Evolutionary conservation across 2,113 vertebrate species (phyloP).

Genomic region (Xenus cinereus): DNA sequence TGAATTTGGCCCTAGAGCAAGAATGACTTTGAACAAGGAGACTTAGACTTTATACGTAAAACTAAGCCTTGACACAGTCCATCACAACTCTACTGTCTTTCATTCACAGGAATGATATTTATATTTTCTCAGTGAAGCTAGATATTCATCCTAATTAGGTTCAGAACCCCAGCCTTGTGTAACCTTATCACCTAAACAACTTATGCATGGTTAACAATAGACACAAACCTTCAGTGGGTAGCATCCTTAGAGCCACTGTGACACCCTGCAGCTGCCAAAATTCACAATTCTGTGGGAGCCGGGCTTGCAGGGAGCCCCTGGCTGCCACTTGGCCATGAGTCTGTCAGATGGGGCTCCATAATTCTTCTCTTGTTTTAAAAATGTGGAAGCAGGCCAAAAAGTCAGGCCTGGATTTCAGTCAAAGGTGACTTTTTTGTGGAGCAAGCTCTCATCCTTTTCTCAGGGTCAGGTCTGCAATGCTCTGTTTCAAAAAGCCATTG

Average conservation of each 20-base stretch:
- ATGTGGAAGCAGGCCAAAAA: not conserved
- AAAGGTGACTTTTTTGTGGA: not conserved
- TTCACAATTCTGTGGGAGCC: not conserved
- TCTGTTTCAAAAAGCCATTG: not conserved
- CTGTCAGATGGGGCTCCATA: not conserved
- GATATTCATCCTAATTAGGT: not conserved
- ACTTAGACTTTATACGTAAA: not conserved
- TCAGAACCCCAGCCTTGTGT: not conserved
- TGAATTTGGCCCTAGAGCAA: not conserved
- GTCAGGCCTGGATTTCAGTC: not conserved
- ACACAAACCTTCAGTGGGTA: not conserved
- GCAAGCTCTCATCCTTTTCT: not conserved
- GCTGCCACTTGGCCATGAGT: not conserved
- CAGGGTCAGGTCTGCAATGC: not conserved
- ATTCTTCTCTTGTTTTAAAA: not conserved
- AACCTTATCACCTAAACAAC: not conserved
- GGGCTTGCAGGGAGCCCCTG: not conserved
- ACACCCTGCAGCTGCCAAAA: not conserved
- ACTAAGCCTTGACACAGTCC: not conserved
- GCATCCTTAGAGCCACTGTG: not conserved
- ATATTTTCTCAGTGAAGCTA: not conserved
- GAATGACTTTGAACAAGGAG: not conserved
- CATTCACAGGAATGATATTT: not conserved
- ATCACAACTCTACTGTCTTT: not conserved
- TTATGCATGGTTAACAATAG: not conserved